phyloP scores from a whole-genome alignment of 1,140 invertebrate species.

The Drosophila sulfurigaster region DNA sequence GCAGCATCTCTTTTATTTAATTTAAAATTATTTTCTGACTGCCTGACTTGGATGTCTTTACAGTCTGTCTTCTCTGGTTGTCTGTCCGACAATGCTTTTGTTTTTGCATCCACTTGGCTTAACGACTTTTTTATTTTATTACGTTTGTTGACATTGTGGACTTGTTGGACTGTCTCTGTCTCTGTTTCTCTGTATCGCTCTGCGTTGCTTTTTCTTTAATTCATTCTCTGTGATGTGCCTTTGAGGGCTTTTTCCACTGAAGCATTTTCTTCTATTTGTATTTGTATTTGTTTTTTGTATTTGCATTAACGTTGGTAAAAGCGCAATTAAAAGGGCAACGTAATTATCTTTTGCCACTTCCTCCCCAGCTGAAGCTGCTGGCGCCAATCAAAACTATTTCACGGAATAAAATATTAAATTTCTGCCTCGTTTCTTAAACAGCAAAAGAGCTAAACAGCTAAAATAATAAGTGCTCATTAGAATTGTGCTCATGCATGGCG shows the following conservation, averaged over 20 bases:
- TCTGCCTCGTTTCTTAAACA: conserved; percentile 24
- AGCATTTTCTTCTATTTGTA: conserved; percentile 17
- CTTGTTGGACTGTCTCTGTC: conserved; percentile 51
- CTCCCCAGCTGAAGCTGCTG: background rate
- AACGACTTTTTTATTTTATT: conserved; percentile 83
- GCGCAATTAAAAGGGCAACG: conserved; percentile 37
- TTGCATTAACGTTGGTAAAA: conserved; percentile 23
- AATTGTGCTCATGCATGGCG: conserved; percentile 50
- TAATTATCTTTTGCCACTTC: conserved; percentile 38
- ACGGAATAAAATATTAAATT: conserved; percentile 69
- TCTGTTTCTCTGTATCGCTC: too few species aligned
- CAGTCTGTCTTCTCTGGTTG: background rate
- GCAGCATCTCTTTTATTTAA: conserved; percentile 72
- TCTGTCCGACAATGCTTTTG: conserved; percentile 19
- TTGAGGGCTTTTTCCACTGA: conserved; percentile 18
- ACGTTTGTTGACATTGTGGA: conserved; percentile 81
- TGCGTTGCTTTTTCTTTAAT: conserved; percentile 10
- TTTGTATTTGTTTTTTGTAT: conserved; percentile 29
- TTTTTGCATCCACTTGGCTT: conserved; percentile 68
- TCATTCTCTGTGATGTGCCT: conserved; percentile 32
- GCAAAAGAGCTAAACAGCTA: background rate
- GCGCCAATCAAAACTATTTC: conserved; percentile 50
- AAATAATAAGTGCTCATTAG: conserved; percentile 74
- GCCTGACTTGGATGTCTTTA: conserved; percentile 17
- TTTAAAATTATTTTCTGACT: conserved; percentile 75